These are phyloP conservation scores for Donacobius atricapilla DNA, from an alignment of 2,113 vertebrate species.

Conservation along the genomic window DNA sequence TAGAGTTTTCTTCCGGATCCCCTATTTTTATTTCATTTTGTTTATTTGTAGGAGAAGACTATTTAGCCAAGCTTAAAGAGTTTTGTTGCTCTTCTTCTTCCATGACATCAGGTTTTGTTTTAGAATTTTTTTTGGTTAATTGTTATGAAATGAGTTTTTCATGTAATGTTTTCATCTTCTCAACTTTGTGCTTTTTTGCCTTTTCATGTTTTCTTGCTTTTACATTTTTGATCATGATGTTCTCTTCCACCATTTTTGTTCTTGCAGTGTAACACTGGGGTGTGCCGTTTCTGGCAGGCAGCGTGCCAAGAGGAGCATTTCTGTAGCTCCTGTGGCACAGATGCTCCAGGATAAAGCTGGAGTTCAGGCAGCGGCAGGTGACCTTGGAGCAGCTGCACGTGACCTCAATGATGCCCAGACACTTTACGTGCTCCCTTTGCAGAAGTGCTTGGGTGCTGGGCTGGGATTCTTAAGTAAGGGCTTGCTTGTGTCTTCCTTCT, in stretches of 20 bases:
- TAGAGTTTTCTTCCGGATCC: background rate
- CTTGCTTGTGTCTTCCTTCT: background rate
- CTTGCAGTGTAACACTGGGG: background rate
- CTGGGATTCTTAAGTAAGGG: background rate
- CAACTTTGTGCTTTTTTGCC: background rate
- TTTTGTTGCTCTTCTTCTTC: background rate
- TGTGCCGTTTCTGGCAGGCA: fast-evolving
- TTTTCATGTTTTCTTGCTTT: background rate
- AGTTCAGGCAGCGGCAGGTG: fast-evolving
- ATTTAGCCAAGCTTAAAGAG: background rate
- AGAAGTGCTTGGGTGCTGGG: background rate
- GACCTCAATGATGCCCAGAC: background rate
- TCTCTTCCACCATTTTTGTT: background rate
- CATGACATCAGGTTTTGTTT: background rate
- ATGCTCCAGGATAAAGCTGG: background rate
- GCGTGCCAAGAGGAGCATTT: fast-evolving
- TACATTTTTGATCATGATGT: background rate
- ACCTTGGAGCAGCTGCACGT: fast-evolving
- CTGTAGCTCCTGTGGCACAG: background rate
- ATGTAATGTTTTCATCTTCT: background rate
- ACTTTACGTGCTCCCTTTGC: background rate
- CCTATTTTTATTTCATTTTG: background rate
- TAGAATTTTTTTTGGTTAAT: background rate
- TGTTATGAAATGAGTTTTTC: background rate
- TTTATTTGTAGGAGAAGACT: background rate